Conservation (phyloP, 2,888 invertebrate genomes). For the Tinea pellionella region DNA sequence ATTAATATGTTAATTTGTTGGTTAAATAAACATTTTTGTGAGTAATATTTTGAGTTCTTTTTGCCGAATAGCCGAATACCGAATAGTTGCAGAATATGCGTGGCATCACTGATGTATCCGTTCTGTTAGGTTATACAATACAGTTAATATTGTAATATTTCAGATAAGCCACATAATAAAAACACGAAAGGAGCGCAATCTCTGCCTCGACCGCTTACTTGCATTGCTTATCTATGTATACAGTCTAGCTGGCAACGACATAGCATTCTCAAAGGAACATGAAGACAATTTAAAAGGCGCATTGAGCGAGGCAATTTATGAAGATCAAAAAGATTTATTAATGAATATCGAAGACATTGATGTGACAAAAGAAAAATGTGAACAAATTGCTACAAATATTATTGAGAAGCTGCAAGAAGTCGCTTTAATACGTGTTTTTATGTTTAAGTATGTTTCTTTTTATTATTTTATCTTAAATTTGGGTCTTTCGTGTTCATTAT, state of each 20-base stretch:
- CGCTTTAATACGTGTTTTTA: constrained; percentile 42
- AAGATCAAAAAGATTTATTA: constrained; percentile 54
- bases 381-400: constrained; percentile 32
- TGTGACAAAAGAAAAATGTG: constrained; percentile 39
- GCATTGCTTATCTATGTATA: constrained; percentile 71
- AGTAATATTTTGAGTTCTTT: too few species aligned
- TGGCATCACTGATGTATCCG: too few species aligned
- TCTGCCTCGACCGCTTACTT: constrained; percentile 69
- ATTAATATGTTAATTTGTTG: too few species aligned
- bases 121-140: too few species aligned
- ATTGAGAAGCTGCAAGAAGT: constrained; percentile 44
- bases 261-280: constrained; percentile 61
- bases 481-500: too few species aligned
- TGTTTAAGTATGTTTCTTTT: constrained; percentile 39
- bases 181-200: constrained; percentile 58
- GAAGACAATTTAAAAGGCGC: constrained; percentile 57
- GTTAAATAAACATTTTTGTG: too few species aligned
- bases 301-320: constrained; percentile 66
- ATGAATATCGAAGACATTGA: constrained; percentile 24
- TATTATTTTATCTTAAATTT: too few species aligned
- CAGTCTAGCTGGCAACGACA: constrained; percentile 70
- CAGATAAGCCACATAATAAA: constrained; percentile 70
- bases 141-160: too few species aligned
- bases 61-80: too few species aligned
- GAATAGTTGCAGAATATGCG: too few species aligned